Conservation (phyloP, 2,888 invertebrate genomes). For the Synergus itoensis region DNA sequence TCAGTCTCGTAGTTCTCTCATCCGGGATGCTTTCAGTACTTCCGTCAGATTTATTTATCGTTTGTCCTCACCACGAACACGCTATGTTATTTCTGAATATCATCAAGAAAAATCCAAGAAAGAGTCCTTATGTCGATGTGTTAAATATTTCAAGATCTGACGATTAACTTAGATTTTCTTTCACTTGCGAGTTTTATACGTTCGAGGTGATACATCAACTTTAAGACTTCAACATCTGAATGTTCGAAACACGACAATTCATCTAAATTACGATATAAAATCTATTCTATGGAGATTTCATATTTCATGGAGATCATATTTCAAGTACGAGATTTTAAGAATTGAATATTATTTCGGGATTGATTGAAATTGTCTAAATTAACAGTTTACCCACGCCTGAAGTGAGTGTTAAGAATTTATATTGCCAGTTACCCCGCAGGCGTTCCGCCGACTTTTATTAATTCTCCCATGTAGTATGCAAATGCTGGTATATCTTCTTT, state of each 20-base stretch:
- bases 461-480: constrained; percentile 19
- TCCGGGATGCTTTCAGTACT: constrained; percentile 24
- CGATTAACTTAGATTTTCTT: not conserved
- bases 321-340: not conserved
- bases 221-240: no score
- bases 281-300: no score
- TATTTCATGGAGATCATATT: not conserved
- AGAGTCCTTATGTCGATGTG: not conserved
- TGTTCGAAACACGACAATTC: no score
- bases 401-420: not conserved
- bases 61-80: constrained; percentile 10
- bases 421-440: constrained; percentile 13
- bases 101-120: not conserved
- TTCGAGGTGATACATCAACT: no score
- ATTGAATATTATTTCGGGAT: not conserved
- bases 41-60: constrained; percentile 36
- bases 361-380: not conserved
- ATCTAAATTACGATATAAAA: no score
- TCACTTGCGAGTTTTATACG: not conserved
- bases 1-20: constrained; percentile 11
- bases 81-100: constrained; percentile 1
- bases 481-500: constrained; percentile 37
- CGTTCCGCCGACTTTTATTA: constrained; percentile 27
- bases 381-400: not conserved
- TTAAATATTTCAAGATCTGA: not conserved